Evolutionary conservation across 2,113 vertebrate genomes (phyloP), one percentile per base, ranked within the genome.

Genomic region (Alligator mississippiensis): DNA sequence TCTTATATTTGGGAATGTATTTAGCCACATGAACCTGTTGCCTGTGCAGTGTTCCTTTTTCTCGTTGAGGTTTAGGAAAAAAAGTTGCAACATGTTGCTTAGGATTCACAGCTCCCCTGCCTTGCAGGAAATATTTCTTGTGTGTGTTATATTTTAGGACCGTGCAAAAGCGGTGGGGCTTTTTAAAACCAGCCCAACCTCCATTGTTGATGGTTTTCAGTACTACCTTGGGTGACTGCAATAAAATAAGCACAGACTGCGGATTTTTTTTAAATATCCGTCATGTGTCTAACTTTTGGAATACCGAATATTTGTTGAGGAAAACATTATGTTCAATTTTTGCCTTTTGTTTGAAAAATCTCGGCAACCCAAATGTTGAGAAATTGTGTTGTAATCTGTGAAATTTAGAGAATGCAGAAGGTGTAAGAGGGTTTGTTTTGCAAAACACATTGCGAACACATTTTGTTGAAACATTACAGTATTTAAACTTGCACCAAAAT

Each of bases 311-410:
- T 94, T 95, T 88, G 84, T 89, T 93, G 92, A 95, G 93, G 87
- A 95, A 96, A 96, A 95, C 94, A 96, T 90, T 96, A 93, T 92
- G 96, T 93, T 96, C 94, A 54, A 93, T 96, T 96, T 84, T 94
- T 89, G 89, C 81, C 94, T 90, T 96, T 97, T 97, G 95, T 97
- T 97, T 96, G 93, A 94, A 96, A 96, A 97, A 96, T 94, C 94
- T 92, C 91, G 84, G 78, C 94, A 93, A 90, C 74, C 94, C 97
- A 97, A 96, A 97, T 97, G 93, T 97, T 97, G 94, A 93, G 87
- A 93, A 96, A 93, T 87, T 78, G 30, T 94, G 87, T 76, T 96
- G 92, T 92, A 94, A 93, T 97, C 83, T 64, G n/a, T 55, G 85
- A 93, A 79, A 77, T 88, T 78, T 55, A 78, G 84, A 87, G 92